Percentiles rank a stretch among this genome's conserved stretches.
Conservation (phyloP, 2,797 vertebrate genomes). For the Clamator glandarius region DNA sequence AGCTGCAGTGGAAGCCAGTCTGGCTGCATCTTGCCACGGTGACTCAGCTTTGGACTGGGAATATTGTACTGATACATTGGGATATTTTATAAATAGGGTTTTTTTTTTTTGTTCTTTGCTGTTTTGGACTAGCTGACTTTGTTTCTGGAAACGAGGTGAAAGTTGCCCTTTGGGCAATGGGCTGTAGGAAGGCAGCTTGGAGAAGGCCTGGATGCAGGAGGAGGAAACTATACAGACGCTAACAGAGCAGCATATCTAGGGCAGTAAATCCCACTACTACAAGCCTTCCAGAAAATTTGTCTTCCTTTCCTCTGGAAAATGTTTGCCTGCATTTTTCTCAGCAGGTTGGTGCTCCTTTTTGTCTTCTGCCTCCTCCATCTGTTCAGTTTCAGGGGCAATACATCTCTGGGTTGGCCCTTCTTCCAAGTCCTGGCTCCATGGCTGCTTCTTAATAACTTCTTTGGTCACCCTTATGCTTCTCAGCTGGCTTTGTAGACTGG, state of each 20-base stretch:
- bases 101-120: background rate
- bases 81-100: background rate
- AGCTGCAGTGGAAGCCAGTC: background rate
- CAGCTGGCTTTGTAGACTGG: background rate
- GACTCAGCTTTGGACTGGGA: conserved; percentile 8
- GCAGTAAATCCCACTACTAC: background rate
- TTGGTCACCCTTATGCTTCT: background rate
- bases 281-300: background rate
- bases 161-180: background rate
- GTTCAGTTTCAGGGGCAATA: background rate
- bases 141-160: background rate
- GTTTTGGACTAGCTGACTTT: background rate
- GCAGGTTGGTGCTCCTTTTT: background rate
- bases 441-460: background rate
- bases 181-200: background rate
- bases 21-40: background rate
- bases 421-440: background rate
- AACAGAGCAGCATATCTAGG: background rate
- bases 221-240: background rate
- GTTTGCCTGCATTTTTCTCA: background rate
- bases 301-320: background rate
- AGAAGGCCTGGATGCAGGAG: background rate
- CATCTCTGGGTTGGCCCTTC: background rate
- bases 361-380: background rate
- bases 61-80: background rate